Evolutionary conservation across 2,113 vertebrate species (phyloP), one percentile per base, ranked within the genome.

Genomic region (Limanda limanda): DNA sequence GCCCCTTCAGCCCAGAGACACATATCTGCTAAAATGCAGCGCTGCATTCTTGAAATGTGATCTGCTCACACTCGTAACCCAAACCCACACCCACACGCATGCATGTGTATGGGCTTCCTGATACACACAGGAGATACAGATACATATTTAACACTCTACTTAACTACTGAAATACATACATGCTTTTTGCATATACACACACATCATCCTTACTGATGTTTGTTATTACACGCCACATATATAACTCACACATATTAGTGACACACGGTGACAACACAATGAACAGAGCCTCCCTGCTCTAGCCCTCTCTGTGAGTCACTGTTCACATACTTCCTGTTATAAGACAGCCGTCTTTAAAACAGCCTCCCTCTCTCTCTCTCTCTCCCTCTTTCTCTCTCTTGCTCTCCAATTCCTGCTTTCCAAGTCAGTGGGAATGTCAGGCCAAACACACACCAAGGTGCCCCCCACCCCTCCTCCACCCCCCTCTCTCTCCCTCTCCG

Each of bases 321-420:
- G 55, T 87, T 90, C 79, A 85, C 86, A 93, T 87, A 92, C 90
- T 89, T 92, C 90, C 90, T 91, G 90, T 86, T 91, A 81, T 70
- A 90, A 85, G 83, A 88, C 85, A 89, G 82, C 66, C 57, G 76
- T 86, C 84, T 89, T 78, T 89, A 85, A 86, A 86, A 87, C 86
- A 83, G 63, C 68, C 81, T 79, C 74, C 42, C 54, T 82, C 82
- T 31, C 31, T 31, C 31, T 31, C 27, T 77, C 71, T 79, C 72
- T 54, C 27, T 27, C 74, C 48, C 47, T 82, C 82, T 54, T 27
- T 27, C 47, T 82, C 82, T 77, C 71, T 80, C 72, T 54, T 42
- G 80, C 82, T 76, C 84, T 70, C 71, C 68, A 81, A 81, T 67
- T 88, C 69, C 84, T 76, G 71, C 68, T 87, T 83, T 81, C 80